Evolutionary conservation across 1,140 invertebrate species (phyloP).

Genomic region (Pentalonia nigronervosa): DNA sequence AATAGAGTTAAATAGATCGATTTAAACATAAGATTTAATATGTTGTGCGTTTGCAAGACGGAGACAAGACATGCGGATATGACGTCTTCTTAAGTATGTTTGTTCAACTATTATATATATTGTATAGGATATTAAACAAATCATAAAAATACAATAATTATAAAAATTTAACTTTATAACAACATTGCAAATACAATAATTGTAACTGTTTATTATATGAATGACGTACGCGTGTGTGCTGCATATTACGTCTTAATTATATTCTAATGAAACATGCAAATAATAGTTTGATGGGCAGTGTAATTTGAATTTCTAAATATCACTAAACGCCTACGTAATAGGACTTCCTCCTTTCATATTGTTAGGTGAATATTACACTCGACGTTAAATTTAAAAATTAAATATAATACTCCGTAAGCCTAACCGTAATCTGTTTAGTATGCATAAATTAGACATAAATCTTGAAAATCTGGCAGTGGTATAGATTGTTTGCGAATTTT

Average conservation of each 20-base stretch:
- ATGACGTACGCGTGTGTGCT: neutral
- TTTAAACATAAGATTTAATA: neutral
- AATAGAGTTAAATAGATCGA: neutral
- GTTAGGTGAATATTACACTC: neutral
- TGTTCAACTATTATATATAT: neutral
- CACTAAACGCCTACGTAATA: neutral
- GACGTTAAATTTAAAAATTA: neutral
- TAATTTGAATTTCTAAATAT: conserved; percentile 32
- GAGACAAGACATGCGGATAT: neutral
- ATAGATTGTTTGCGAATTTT: conserved; percentile 46
- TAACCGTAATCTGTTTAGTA: neutral
- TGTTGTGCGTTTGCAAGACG: neutral
- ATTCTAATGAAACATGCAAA: neutral
- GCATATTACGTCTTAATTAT: neutral
- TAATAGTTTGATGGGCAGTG: neutral
- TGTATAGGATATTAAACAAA: neutral
- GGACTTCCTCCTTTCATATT: conserved; percentile 14
- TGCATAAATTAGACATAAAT: conserved; percentile 54
- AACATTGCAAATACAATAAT: neutral
- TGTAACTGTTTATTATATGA: neutral
- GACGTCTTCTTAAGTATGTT: neutral
- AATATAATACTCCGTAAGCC: neutral
- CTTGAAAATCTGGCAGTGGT: neutral
- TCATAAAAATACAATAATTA: neutral
- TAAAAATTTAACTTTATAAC: neutral